Evolutionary conservation across 2,888 invertebrate genomes (phyloP).

Genomic region (Amphipyra tragopoginis): DNA sequence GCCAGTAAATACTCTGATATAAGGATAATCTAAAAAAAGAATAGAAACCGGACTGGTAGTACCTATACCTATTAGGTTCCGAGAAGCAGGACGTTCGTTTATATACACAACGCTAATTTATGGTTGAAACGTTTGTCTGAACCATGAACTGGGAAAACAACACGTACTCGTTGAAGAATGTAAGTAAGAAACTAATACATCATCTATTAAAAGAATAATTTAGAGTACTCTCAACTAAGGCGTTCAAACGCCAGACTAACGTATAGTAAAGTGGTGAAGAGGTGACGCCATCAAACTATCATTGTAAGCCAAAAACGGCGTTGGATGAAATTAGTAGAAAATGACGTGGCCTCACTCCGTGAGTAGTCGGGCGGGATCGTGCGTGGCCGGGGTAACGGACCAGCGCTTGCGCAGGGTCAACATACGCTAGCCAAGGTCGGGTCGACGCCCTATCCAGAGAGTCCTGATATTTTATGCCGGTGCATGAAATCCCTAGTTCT

Average conservation of each 20-base stretch:
- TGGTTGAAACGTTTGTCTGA: slow-evolving; percentile 12
- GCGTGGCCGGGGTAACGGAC: slow-evolving; percentile 76
- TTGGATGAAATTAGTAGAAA: slow-evolving; percentile 60
- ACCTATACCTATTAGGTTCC: slow-evolving; percentile 1
- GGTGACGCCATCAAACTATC: slow-evolving; percentile 62
- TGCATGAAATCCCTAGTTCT: slow-evolving; percentile 7
- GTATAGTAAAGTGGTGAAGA: background rate
- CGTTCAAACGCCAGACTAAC: slow-evolving; percentile 8
- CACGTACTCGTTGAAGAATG: slow-evolving; percentile 15
- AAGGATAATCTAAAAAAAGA: slow-evolving; percentile 11
- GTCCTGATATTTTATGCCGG: slow-evolving; percentile 46
- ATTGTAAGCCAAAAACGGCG: slow-evolving; percentile 23
- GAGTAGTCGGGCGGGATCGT: slow-evolving; percentile 64
- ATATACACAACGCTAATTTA: slow-evolving; percentile 23
- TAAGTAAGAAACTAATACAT: slow-evolving; percentile 10
- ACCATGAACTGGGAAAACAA: slow-evolving; percentile 20
- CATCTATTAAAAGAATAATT: slow-evolving; percentile 18
- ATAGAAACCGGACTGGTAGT: slow-evolving; percentile 8
- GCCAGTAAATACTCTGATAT: background rate
- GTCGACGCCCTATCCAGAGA: slow-evolving; percentile 75
- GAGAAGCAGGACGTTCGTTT: slow-evolving; percentile 13
- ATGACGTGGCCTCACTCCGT: slow-evolving; percentile 63
- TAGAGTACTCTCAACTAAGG: slow-evolving; percentile 11
- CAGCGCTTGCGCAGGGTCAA: slow-evolving; percentile 84
- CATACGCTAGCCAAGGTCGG: slow-evolving; percentile 80